These are phyloP conservation scores for Urosaurus nigricauda DNA, from an alignment of 2,797 vertebrate genomes.

Conservation along the genomic window DNA sequence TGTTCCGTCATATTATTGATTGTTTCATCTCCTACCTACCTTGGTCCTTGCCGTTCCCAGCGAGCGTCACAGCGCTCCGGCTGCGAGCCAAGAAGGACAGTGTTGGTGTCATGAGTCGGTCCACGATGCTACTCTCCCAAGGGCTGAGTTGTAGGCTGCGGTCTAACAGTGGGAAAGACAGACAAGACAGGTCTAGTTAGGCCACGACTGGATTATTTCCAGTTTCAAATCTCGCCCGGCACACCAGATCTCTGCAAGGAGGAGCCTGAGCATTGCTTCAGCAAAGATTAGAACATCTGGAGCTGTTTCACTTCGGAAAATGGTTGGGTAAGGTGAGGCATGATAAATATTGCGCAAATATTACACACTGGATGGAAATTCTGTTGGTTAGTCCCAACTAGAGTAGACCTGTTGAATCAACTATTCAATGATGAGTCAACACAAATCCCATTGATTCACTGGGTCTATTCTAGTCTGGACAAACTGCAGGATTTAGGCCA, in stretches of 20 bases:
- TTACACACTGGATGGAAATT: no score
- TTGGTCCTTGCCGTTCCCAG: slow-evolving; percentile 87
- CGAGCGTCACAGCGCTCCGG: slow-evolving; percentile 93
- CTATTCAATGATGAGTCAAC: no score
- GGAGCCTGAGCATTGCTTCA: neutral
- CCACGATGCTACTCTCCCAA: slow-evolving; percentile 98
- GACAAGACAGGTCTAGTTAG: neutral
- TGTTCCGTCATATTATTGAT: neutral
- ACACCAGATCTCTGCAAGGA: neutral
- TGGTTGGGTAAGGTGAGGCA: no score
- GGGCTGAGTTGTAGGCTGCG: slow-evolving; percentile 91
- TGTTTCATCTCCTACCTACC: slow-evolving; percentile 79
- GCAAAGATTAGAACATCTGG: neutral
- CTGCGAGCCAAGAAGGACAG: slow-evolving; percentile 96
- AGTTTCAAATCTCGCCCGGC: neutral
- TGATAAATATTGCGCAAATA: no score
- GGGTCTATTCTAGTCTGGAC: no score
- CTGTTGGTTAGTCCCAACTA: no score
- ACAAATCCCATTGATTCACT: no score
- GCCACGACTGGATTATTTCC: accelerated
- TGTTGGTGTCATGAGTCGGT: slow-evolving; percentile 96
- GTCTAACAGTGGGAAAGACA: slow-evolving; percentile 78
- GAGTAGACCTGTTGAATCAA: no score
- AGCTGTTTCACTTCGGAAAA: no score
- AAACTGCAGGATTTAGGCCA: no score